Base-by-base conservation (phyloP, 2,888 invertebrate species). In the Drosophila macrospina region DNA sequence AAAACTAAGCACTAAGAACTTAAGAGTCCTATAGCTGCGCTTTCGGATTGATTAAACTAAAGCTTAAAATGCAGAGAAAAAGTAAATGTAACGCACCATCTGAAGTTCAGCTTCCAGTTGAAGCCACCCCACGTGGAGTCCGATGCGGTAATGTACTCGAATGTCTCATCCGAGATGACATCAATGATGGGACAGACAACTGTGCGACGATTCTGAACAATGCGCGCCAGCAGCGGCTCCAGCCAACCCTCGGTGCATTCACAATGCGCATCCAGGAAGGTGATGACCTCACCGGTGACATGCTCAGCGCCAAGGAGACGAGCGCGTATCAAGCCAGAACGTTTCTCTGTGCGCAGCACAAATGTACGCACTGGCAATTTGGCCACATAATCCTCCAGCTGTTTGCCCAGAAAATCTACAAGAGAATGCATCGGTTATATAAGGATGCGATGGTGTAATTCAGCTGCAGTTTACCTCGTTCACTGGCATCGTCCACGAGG, bases 71-170 rank as follows among this genome's bases (percentile, higher is more conserved):
- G 20, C 20, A 20, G 20, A 20, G 20, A 20, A 20, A 20, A 20
- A 3, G 20, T 3, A 20, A 20, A 20, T 20, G 20, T 3, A 20
- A 28, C 60, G 15, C 13, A 97, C 98, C 98, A 99, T 93, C 99
- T 95, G 93, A 99, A 99, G 93, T 99, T 99, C 56, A 99, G 94
- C 93, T 99, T 99, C 99, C 99, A 99, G 93, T 99, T 99, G 93
- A 99, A 99, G 24, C 99, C 99, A 72, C 99, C 99, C 99, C 99
- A 99, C 0, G 99, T 99, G 95, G 98, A 98, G 92, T 99, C 99
- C 1, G 98, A 98, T 0, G 99, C 99, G 52, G 98, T 97, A 73
- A 99, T 98, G 93, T 99, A 99, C 93, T 99, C 99, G 93, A 99
- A 99, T 4, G 98, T 98, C 88, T 99, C 99, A 92, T 99, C 99